Conservation (phyloP, 2,797 vertebrate genomes). For the Pangasius krempfi region DNA sequence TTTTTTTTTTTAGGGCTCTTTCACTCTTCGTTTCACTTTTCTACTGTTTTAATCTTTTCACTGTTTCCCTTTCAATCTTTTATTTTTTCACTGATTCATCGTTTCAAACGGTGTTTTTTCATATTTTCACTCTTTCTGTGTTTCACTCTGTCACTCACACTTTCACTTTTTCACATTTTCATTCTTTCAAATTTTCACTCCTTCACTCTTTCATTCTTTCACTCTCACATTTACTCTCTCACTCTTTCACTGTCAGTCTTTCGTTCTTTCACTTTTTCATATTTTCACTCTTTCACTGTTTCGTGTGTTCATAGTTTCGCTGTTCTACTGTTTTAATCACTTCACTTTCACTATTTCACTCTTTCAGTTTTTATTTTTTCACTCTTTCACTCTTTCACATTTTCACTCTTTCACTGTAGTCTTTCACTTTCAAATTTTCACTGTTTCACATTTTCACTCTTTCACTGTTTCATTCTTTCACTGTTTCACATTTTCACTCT, state of each 20-base stretch:
- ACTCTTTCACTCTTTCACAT: too few relatives aligned
- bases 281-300: too few relatives aligned
- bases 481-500: neutral
- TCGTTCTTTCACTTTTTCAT: too few relatives aligned
- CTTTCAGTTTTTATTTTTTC: too few relatives aligned
- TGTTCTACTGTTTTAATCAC: too few relatives aligned
- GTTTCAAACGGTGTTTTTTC: neutral
- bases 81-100: neutral
- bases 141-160: too few relatives aligned
- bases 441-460: too few relatives aligned
- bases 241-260: neutral
- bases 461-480: neutral
- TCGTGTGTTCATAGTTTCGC: too few relatives aligned
- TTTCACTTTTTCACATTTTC: neutral
- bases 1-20: neutral
- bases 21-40: neutral
- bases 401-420: too few relatives aligned
- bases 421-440: neutral
- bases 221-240: neutral
- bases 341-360: too few relatives aligned
- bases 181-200: neutral
- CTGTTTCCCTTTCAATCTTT: neutral
- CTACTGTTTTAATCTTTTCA: neutral
- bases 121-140: neutral
- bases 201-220: neutral